Conservation (phyloP, 2,888 invertebrate genomes). For the Tortrix viridana region DNA sequence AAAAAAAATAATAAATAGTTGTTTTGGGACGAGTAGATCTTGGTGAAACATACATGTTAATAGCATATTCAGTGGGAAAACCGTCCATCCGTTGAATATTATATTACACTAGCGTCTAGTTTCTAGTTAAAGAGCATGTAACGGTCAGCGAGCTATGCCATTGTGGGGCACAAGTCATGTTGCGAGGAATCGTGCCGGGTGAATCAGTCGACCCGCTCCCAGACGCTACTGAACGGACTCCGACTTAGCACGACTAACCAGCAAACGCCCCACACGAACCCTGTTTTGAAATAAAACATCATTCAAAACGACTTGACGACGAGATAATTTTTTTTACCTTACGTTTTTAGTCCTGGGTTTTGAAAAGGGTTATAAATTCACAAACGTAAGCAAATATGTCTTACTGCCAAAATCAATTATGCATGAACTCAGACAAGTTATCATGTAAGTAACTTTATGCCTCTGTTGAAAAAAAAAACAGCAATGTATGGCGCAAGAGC, state of each 20-base stretch:
- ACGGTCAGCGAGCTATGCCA: slow-evolving; percentile 52
- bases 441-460: slow-evolving; percentile 26
- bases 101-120: slow-evolving; percentile 14
- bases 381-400: neutral
- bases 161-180: slow-evolving; percentile 48
- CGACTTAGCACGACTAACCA: too few species aligned
- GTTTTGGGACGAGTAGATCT: neutral
- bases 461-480: slow-evolving; percentile 37
- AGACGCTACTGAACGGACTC: slow-evolving; percentile 37
- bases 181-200: slow-evolving; percentile 50
- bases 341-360: too few species aligned
- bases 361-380: neutral
- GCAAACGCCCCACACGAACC: too few species aligned
- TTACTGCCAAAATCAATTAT: neutral
- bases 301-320: too few species aligned
- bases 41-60: neutral
- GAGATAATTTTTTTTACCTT: too few species aligned
- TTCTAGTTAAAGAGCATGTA: slow-evolving; percentile 46
- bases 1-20: too few species aligned
- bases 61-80: slow-evolving; percentile 7
- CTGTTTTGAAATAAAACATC: too few species aligned
- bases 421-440: slow-evolving; percentile 15
- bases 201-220: slow-evolving; percentile 51
- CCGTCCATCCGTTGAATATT: neutral
- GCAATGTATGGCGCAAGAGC: slow-evolving; percentile 49